A percentile compares a stretch with the other conserved stretches of the same genome.
Conservation (phyloP, 2,113 vertebrate species). For the Mesoclemmys tuberculata region DNA sequence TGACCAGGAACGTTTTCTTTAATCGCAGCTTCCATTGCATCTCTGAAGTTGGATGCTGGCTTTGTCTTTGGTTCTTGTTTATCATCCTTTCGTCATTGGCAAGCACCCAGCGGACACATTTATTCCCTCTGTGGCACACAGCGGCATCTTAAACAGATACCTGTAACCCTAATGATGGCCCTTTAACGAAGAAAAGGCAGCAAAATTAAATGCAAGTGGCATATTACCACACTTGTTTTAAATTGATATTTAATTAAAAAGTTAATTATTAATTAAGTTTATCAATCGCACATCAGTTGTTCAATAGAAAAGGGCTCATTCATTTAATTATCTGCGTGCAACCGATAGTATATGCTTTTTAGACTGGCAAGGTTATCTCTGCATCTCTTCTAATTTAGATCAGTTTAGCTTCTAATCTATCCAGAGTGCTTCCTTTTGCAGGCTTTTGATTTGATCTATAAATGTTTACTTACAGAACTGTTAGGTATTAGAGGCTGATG, state of each 20-base stretch:
- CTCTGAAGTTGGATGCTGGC: not conserved
- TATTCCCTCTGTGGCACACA: constrained; percentile 38
- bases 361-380: constrained; percentile 84
- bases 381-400: constrained; percentile 80
- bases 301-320: constrained; percentile 82
- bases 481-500: constrained; percentile 78
- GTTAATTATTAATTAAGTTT: constrained; percentile 89
- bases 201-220: constrained; percentile 74
- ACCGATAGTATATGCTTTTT: constrained; percentile 82
- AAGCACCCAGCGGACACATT: constrained; percentile 51
- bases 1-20: not conserved
- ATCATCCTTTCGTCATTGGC: constrained; percentile 23
- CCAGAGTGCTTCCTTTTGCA: constrained; percentile 72
- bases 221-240: constrained; percentile 78
- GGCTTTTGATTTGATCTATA: constrained; percentile 73
- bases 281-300: constrained; percentile 83
- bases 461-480: constrained; percentile 77
- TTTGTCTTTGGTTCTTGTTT: constrained; percentile 38
- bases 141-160: constrained; percentile 67
- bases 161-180: constrained; percentile 32
- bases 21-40: constrained; percentile 2
- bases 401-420: constrained; percentile 77
- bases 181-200: constrained; percentile 67
- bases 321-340: constrained; percentile 83
- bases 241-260: constrained; percentile 88